Evolutionary conservation across 2,797 vertebrate genomes (phyloP).

Genomic region (Pipistrellus kuhlii): DNA sequence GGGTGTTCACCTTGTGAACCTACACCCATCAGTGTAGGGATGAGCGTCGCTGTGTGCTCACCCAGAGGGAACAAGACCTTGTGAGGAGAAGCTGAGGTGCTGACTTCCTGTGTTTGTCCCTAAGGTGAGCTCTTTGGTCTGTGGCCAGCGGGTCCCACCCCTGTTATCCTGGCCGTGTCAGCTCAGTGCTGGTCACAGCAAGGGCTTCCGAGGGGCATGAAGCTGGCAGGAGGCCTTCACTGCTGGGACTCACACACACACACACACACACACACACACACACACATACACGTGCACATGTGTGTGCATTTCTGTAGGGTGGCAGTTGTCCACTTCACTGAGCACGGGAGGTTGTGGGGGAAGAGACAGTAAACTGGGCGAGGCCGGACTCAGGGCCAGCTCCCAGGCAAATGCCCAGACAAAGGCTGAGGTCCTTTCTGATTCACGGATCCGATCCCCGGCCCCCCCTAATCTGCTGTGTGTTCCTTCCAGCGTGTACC

Average conservation of each 20-base stretch:
- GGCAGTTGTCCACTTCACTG: background rate
- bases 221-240: background rate
- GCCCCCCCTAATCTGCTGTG: too few species aligned
- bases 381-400: background rate
- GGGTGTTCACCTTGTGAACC: background rate
- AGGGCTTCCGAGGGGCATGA: background rate
- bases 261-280: background rate
- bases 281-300: rapidly evolving
- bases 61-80: background rate
- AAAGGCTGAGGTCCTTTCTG: background rate
- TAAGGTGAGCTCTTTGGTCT: background rate
- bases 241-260: background rate
- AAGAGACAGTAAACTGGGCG: background rate
- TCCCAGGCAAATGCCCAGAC: background rate
- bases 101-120: background rate
- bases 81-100: background rate
- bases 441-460: too few species aligned
- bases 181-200: background rate
- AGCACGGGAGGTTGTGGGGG: background rate
- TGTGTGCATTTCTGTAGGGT: too few species aligned
- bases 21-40: rapidly evolving
- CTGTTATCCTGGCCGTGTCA: background rate
- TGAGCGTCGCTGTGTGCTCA: background rate
- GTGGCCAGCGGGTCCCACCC: background rate
- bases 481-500: too few species aligned